Evolutionary conservation across 2,797 vertebrate species (phyloP).

Genomic region (Halcyon leucocephala): DNA sequence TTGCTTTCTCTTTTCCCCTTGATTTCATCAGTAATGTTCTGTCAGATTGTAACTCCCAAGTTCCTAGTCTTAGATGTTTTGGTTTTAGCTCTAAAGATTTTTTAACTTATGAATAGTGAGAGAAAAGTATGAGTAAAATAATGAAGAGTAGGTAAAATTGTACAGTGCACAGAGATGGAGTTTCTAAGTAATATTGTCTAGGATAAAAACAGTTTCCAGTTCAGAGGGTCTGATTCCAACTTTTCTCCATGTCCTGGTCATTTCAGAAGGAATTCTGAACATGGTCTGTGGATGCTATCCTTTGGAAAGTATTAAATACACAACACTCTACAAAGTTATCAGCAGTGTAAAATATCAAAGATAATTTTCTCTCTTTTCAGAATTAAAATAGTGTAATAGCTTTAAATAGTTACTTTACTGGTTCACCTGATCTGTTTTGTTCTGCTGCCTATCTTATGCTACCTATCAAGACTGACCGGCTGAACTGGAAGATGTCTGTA

Average conservation of each 20-base stretch:
- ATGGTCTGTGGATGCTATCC: background rate
- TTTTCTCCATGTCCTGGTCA: background rate
- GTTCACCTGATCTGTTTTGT: background rate
- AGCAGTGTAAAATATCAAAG: background rate
- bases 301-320: background rate
- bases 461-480: background rate
- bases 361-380: background rate
- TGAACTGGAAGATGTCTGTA: background rate
- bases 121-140: background rate
- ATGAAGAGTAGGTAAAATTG: background rate
- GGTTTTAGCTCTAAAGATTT: background rate
- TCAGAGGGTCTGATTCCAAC: background rate
- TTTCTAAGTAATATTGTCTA: background rate
- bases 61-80: background rate
- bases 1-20: background rate
- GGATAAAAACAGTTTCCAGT: background rate
- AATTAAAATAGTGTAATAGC: background rate
- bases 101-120: background rate
- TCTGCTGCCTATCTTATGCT: background rate
- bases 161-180: background rate
- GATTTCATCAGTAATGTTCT: background rate
- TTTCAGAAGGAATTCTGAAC: background rate
- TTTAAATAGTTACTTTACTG: background rate
- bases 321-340: background rate
- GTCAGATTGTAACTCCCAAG: background rate